A percentile compares a stretch with the other conserved stretches of the same genome.
These are phyloP conservation scores for Acanthopleura granulata DNA, from an alignment of 2,888 invertebrate species.

Conservation along the genomic window DNA sequence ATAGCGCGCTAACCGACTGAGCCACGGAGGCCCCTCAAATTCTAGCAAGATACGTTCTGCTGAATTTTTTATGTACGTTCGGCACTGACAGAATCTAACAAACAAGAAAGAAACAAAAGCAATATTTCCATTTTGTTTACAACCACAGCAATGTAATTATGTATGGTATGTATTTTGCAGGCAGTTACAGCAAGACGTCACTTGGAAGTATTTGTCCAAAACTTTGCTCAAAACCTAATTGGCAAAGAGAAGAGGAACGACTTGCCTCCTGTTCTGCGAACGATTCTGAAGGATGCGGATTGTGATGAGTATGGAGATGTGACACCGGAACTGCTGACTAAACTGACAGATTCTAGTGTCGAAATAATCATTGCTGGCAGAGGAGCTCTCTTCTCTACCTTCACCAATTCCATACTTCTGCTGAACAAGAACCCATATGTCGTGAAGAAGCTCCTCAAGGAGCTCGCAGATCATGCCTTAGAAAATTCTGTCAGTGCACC, in stretches of 20 bases:
- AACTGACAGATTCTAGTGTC: slow-evolving; percentile 46
- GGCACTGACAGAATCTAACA: too few relatives aligned
- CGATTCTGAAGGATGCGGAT: too few relatives aligned
- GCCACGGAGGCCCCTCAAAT: too few relatives aligned
- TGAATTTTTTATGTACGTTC: too few relatives aligned
- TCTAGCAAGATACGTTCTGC: too few relatives aligned
- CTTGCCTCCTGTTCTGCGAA: too few relatives aligned
- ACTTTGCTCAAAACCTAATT: neutral
- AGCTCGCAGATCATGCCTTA: slow-evolving; percentile 46
- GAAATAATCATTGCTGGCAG: slow-evolving; percentile 66
- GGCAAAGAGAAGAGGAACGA: too few relatives aligned
- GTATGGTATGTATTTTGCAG: neutral
- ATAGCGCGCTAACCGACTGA: too few relatives aligned
- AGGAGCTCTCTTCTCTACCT: slow-evolving; percentile 56
- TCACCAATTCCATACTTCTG: slow-evolving; percentile 47
- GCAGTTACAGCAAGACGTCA: neutral
- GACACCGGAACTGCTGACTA: neutral
- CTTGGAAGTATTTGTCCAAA: neutral
- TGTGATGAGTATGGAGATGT: too few relatives aligned
- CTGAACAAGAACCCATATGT: slow-evolving; percentile 42
- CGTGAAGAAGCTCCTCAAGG: slow-evolving; percentile 40
- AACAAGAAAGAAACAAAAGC: too few relatives aligned
- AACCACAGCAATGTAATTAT: too few relatives aligned
- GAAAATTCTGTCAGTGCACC: neutral
- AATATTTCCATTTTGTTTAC: too few relatives aligned